phyloP scores from a whole-genome alignment of 2,888 invertebrate genomes.

The Anorthoa munda region DNA sequence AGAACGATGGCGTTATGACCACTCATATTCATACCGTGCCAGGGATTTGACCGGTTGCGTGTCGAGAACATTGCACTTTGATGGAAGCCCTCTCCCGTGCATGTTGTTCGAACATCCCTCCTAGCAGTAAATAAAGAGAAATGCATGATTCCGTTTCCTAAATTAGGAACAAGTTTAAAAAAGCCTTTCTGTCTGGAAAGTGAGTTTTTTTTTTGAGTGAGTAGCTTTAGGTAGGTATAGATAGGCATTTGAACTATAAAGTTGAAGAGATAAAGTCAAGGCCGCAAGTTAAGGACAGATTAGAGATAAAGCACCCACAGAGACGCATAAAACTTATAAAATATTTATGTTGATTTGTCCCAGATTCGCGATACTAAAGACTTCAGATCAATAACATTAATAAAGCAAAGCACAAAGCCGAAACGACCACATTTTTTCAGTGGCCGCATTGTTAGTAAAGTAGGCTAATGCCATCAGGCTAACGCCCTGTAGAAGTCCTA shows the following conservation, averaged over 20 bases:
- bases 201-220: too few relatives aligned
- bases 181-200: background rate
- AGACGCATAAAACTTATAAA: background rate
- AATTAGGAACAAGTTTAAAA: background rate
- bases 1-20: conserved; percentile 71
- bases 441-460: conserved; percentile 49
- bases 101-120: conserved; percentile 59
- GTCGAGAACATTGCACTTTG: conserved; percentile 79
- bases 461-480: conserved; percentile 66
- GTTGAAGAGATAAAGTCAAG: background rate
- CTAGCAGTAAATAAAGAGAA: conserved; percentile 12
- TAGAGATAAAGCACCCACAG: conserved; percentile 1
- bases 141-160: conserved; percentile 26
- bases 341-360: background rate
- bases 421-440: conserved; percentile 44
- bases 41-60: conserved; percentile 83
- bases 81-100: conserved; percentile 69
- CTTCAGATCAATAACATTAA: conserved; percentile 32
- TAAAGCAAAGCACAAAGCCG: conserved; percentile 37
- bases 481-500: conserved; percentile 63
- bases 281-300: background rate
- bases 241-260: background rate
- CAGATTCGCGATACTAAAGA: conserved; percentile 21
- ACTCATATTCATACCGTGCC: conserved; percentile 74
- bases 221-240: too few relatives aligned